A percentile compares a stretch with the other conserved stretches of the same genome.
Evolutionary conservation across 1,140 invertebrate species (phyloP).

Genomic region (Dreissena rostriformis): DNA sequence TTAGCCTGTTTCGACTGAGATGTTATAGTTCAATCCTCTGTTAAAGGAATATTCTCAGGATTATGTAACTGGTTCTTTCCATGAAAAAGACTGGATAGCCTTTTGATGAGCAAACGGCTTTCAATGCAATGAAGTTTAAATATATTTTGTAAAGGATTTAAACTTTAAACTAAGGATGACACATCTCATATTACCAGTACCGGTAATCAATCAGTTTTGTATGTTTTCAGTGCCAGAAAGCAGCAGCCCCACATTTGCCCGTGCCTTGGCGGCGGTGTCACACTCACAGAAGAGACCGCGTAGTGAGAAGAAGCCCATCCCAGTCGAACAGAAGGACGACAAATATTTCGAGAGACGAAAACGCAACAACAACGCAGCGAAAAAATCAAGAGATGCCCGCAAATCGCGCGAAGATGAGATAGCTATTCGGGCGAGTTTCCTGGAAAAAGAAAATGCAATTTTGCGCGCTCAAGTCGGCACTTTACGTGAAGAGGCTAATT

Average conservation of each 20-base stretch:
- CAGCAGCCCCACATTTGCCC: constrained; percentile 73
- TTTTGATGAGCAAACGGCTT: too few species aligned
- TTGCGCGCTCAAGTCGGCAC: constrained; percentile 90
- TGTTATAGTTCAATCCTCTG: too few species aligned
- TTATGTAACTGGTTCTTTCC: too few species aligned
- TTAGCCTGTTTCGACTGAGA: too few species aligned
- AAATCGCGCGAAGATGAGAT: constrained; percentile 92
- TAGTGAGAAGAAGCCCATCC: constrained; percentile 93
- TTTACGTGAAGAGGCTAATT: constrained; percentile 88
- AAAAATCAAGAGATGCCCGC: constrained; percentile 90
- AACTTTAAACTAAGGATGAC: too few species aligned
- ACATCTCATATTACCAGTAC: too few species aligned
- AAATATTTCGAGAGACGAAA: constrained; percentile 94
- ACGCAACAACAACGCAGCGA: constrained; percentile 94
- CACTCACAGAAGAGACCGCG: constrained; percentile 84
- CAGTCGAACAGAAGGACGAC: constrained; percentile 92
- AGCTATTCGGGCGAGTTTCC: constrained; percentile 88
- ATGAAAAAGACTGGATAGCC: too few species aligned
- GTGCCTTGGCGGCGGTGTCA: constrained; percentile 74
- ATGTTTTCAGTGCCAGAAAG: constrained; percentile 53
- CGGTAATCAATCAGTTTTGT: too few species aligned
- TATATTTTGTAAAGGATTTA: too few species aligned
- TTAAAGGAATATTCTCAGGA: too few species aligned
- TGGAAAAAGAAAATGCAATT: constrained; percentile 93
- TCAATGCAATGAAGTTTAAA: too few species aligned